A percentile compares a stretch with the other conserved stretches of the same genome.
Conservation (phyloP, 64 coral and sea anemone genomes). For the Montipora efflorescens region DNA sequence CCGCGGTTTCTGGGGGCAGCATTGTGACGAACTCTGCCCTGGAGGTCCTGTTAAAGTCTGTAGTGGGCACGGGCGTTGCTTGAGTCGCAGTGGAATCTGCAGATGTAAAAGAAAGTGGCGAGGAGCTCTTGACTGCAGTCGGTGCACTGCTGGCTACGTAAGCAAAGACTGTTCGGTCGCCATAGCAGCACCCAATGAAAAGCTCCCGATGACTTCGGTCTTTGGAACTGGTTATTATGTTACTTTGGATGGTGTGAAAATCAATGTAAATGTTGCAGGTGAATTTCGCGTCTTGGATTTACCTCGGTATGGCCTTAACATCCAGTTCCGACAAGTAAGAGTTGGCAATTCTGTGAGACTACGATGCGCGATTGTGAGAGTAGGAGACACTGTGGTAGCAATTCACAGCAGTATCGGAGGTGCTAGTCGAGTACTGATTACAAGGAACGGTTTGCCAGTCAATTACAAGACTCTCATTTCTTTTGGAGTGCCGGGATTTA, state of each 20-base stretch:
- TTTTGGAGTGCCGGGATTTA: constrained; percentile 77
- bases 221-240: constrained; percentile 90
- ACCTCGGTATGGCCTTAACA: constrained; percentile 68
- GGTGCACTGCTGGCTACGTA: constrained; percentile 73
- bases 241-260: constrained; percentile 79
- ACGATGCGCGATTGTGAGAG: constrained; percentile 71
- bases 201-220: constrained; percentile 55
- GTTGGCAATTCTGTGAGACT: background rate
- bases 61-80: constrained; percentile 75
- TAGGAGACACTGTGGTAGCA: constrained; percentile 41
- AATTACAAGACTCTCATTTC: constrained; percentile 43
- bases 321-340: constrained; percentile 40
- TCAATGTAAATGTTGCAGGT: constrained; percentile 70
- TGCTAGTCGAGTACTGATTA: constrained; percentile 68
- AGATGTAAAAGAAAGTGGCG: constrained; percentile 75
- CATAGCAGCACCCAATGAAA: constrained; percentile 16
- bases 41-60: constrained; percentile 85
- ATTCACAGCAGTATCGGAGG: constrained; percentile 87
- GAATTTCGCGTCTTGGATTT: constrained; percentile 82
- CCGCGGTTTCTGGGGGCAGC: constrained; percentile 72
- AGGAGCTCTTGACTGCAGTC: constrained; percentile 73
- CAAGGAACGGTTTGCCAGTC: constrained; percentile 66
- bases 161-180: constrained; percentile 86
- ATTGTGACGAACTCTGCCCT: constrained; percentile 72
- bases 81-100: constrained; percentile 63